Evolutionary conservation across 2,797 vertebrate genomes (phyloP).

Genomic region (Poeciliopsis paucimaculata): DNA sequence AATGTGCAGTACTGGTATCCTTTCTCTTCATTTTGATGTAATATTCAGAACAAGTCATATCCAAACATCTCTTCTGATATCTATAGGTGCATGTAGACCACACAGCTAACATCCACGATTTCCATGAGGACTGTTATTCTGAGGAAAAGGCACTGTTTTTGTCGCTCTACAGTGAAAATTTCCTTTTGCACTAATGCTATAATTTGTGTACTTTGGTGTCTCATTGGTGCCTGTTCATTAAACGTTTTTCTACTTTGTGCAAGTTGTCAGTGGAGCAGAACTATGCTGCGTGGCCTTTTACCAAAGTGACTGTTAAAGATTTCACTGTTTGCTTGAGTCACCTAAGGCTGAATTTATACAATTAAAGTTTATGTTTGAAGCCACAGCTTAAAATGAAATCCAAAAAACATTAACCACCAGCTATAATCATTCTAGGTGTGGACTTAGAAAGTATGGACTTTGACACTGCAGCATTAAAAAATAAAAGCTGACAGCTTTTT

Average conservation of each 20-base stretch:
- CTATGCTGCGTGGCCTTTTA: conserved; percentile 59
- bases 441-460: not conserved
- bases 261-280: conserved; percentile 36
- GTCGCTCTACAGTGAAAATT: conserved; percentile 17
- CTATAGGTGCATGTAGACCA: conserved; percentile 25
- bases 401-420: not conserved
- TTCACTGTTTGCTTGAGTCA: conserved; percentile 16
- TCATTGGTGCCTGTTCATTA: conserved; percentile 25
- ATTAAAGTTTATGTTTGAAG: not conserved
- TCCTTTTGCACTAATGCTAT: conserved; percentile 16
- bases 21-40: conserved; percentile 46
- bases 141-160: conserved; percentile 1
- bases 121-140: not conserved
- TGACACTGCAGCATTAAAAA: not conserved
- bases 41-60: conserved; percentile 28
- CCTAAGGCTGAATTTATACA: conserved; percentile 51
- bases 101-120: not conserved
- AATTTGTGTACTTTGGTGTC: conserved; percentile 43
- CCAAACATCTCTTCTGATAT: conserved; percentile 10
- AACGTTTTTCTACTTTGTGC: conserved; percentile 50
- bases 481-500: not conserved
- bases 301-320: conserved; percentile 64
- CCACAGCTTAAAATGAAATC: not conserved
- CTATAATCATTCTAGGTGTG: not conserved
- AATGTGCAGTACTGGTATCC: conserved; percentile 39